Evolutionary conservation across 2,888 invertebrate species (phyloP).

Genomic region (Cerastis leucographa): DNA sequence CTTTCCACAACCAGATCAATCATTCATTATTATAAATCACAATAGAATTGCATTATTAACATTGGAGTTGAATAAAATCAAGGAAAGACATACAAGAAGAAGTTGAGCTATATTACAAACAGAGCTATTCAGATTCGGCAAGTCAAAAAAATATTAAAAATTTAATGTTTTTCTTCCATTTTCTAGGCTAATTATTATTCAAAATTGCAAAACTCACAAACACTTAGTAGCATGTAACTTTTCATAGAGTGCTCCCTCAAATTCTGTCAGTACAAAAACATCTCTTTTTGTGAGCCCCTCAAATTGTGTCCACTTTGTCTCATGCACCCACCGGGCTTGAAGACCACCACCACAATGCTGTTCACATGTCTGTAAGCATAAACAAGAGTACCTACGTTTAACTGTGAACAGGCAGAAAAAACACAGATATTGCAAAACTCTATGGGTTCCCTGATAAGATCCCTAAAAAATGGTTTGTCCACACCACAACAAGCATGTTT

Average conservation of each 20-base stretch:
- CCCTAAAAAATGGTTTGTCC: not conserved
- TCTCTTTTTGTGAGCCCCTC: slow-evolving; percentile 92
- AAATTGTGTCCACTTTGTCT: slow-evolving; percentile 91
- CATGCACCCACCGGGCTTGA: slow-evolving; percentile 92
- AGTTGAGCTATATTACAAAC: not conserved
- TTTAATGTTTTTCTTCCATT: not conserved
- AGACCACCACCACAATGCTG: slow-evolving; percentile 90
- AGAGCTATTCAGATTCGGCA: no score
- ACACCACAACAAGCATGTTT: not conserved
- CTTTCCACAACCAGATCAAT: not conserved
- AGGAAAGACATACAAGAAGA: not conserved
- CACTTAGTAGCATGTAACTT: slow-evolving; percentile 92
- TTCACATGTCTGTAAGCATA: slow-evolving; percentile 87
- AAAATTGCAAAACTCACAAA: slow-evolving; percentile 90
- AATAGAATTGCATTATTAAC: no score
- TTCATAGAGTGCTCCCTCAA: slow-evolving; percentile 93
- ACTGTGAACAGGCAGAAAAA: not conserved
- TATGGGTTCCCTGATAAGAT: not conserved
- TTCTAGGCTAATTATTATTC: not conserved
- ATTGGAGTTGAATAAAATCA: no score
- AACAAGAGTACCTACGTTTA: not conserved
- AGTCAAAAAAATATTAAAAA: no score
- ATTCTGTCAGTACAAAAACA: slow-evolving; percentile 95
- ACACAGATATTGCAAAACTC: not conserved
- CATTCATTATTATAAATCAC: no score